Conservation (phyloP, 2,888 invertebrate species). For the Metellina segmentata region DNA sequence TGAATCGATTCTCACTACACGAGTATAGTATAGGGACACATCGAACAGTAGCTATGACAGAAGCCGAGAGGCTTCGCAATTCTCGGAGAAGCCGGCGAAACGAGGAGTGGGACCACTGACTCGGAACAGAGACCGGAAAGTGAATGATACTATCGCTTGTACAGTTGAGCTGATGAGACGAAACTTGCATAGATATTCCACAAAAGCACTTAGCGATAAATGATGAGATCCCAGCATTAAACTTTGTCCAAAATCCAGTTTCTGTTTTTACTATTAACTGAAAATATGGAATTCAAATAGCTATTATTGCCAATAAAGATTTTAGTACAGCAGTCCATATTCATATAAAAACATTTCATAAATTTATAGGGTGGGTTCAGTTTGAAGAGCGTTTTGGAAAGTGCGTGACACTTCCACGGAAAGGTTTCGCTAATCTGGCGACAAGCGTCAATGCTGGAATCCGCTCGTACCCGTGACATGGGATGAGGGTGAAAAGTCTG, state of each 20-base stretch:
- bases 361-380: no score
- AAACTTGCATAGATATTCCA: conserved; percentile 5
- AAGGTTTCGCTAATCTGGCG: no score
- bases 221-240: neutral
- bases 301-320: no score
- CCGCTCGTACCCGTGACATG: conserved; percentile 5
- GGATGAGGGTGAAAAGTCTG: conserved; percentile 54
- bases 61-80: conserved; percentile 24
- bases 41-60: conserved; percentile 52
- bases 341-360: no score
- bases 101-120: neutral
- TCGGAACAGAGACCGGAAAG: conserved; percentile 13
- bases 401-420: no score
- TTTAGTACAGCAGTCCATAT: no score
- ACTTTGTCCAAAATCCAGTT: no score
- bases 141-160: conserved; percentile 23
- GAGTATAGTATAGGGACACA: conserved; percentile 65
- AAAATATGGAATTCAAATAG: no score
- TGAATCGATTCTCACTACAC: conserved; percentile 59
- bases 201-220: conserved; percentile 32
- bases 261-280: no score
- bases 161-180: conserved; percentile 40
- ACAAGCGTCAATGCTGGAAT: neutral
- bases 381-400: no score
- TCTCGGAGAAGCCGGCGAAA: conserved; percentile 1